phyloP scores from a whole-genome alignment of 2,888 invertebrate species.

The Pelosia muscerda region DNA sequence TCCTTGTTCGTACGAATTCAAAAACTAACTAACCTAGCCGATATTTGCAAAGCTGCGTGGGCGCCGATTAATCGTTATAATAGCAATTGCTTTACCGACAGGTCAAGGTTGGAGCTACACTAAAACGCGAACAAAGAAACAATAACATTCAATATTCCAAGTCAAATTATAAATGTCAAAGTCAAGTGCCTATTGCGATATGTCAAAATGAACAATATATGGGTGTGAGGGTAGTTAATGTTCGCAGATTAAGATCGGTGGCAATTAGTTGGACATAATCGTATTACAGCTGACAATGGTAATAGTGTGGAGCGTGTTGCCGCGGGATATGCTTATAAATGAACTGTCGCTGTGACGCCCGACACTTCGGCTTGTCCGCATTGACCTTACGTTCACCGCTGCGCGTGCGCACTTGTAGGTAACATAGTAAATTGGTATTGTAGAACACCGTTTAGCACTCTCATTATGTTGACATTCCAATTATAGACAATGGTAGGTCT shows the following conservation, averaged over 20 bases:
- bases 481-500: conserved; percentile 13
- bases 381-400: conserved; percentile 77
- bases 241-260: conserved; percentile 61
- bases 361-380: conserved; percentile 23
- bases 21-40: conserved; percentile 48
- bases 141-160: conserved; percentile 63
- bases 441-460: conserved; percentile 32
- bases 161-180: conserved; percentile 68
- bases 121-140: conserved; percentile 65
- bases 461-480: conserved; percentile 32
- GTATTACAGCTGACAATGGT: conserved; percentile 64
- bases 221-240: conserved; percentile 52
- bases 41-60: conserved; percentile 48
- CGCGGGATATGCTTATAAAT: conserved; percentile 65
- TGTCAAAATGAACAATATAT: conserved; percentile 59
- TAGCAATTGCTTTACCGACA: conserved; percentile 60
- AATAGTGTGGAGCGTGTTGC: conserved; percentile 50
- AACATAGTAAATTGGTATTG: conserved; percentile 44
- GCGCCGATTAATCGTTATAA: conserved; percentile 53
- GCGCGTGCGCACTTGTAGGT: conserved; percentile 37
- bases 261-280: conserved; percentile 69
- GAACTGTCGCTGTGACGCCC: conserved; percentile 61
- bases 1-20: conserved; percentile 35
- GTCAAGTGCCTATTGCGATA: conserved; percentile 57
- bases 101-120: conserved; percentile 65